Percentiles rank a stretch among this genome's conserved stretches.
These are phyloP conservation scores for Melitaea athalia DNA, from an alignment of 2,888 invertebrate genomes.

Conservation along the genomic window DNA sequence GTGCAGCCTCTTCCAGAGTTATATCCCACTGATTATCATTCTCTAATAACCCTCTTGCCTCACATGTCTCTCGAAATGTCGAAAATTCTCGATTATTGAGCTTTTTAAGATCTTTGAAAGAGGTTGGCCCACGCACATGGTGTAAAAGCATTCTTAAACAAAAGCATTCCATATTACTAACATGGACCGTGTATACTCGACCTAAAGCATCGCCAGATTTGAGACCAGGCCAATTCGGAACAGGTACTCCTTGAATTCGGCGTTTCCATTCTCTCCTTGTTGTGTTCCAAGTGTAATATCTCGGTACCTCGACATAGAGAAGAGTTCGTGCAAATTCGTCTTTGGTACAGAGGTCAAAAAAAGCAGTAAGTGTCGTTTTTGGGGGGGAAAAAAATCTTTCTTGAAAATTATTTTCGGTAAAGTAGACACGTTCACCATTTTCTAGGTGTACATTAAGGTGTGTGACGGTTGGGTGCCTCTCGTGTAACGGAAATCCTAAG, in stretches of 20 bases:
- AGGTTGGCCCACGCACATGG: neutral
- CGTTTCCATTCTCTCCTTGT: constrained; percentile 41
- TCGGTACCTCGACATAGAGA: constrained; percentile 49
- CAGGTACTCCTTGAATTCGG: constrained; percentile 42
- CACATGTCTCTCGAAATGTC: constrained; percentile 49
- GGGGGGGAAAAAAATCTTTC: constrained; percentile 42
- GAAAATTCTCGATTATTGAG: constrained; percentile 43
- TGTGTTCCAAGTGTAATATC: constrained; percentile 44
- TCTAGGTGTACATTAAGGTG: constrained; percentile 45
- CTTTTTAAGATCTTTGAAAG: constrained; percentile 43
- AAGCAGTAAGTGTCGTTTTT: constrained; percentile 49
- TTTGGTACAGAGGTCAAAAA: constrained; percentile 51
- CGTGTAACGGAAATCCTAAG: constrained; percentile 41
- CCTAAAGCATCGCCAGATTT: constrained; percentile 41
- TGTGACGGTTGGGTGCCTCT: constrained; percentile 43
- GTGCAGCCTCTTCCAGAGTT: constrained; percentile 41
- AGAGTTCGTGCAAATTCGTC: constrained; percentile 55
- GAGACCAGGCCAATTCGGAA: constrained; percentile 39
- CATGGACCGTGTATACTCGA: constrained; percentile 44
- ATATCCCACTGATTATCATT: constrained; percentile 40
- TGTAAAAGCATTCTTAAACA: constrained; percentile 41
- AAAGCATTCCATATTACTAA: constrained; percentile 38
- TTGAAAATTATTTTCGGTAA: constrained; percentile 39
- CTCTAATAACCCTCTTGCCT: constrained; percentile 49
- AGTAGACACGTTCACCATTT: constrained; percentile 50